Conservation (phyloP, 2,888 invertebrate species). For the Drosophila rellima region DNA sequence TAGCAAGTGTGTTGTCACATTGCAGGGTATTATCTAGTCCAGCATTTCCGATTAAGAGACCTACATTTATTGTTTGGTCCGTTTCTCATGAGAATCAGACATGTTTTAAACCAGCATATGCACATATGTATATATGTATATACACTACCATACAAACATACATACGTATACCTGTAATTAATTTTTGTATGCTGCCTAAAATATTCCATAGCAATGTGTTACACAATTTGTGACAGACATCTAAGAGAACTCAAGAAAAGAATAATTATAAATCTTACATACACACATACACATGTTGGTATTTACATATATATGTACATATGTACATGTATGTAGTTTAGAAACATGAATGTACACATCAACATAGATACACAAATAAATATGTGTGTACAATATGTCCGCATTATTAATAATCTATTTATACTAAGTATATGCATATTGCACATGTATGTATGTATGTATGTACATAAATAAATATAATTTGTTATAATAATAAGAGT, state of each 20-base stretch:
- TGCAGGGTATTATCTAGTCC: neutral
- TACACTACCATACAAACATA: neutral
- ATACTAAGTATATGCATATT: conserved; percentile 23
- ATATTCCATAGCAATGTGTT: conserved; percentile 22
- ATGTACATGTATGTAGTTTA: neutral
- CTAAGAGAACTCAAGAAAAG: conserved; percentile 6
- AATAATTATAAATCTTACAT: conserved; percentile 10
- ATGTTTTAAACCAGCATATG: neutral
- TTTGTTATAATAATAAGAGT: conserved; percentile 30
- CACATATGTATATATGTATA: neutral
- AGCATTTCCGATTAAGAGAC: neutral
- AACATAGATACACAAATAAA: neutral
- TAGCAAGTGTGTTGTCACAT: neutral
- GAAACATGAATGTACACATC: neutral
- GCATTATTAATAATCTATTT: conserved; percentile 27
- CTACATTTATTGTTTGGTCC: conserved; percentile 6
- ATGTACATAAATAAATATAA: conserved; percentile 25
- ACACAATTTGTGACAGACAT: conserved; percentile 23
- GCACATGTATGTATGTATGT: conserved; percentile 20
- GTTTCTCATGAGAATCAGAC: neutral
- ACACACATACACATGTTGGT: neutral
- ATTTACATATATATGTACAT: neutral
- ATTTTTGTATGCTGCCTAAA: conserved; percentile 5
- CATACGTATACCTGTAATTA: conserved; percentile 10
- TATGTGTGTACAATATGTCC: conserved; percentile 8